These are phyloP conservation scores for Digitonthophagus gazella DNA, from an alignment of 2,888 invertebrate genomes.

Conservation along the genomic window DNA sequence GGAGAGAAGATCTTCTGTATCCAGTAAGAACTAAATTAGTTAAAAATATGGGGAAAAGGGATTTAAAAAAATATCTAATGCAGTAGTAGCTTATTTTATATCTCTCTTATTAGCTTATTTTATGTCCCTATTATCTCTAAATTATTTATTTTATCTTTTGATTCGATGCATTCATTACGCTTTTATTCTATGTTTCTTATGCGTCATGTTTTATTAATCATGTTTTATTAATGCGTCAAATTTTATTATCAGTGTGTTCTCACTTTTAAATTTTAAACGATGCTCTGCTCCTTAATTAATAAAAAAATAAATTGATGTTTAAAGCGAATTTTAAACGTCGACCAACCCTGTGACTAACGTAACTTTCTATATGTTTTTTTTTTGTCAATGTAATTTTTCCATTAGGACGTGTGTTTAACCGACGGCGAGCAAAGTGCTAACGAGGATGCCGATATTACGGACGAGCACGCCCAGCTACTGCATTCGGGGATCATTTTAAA, in stretches of 20 bases:
- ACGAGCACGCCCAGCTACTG: slow-evolving; percentile 70
- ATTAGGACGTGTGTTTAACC: slow-evolving; percentile 58
- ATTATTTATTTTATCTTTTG: not conserved
- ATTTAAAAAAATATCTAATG: not conserved
- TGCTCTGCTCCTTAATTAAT: too few species aligned
- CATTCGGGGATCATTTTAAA: slow-evolving; percentile 51
- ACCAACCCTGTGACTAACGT: slow-evolving; percentile 23
- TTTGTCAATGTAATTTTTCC: slow-evolving; percentile 28
- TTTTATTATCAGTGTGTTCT: too few species aligned
- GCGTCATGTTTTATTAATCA: too few species aligned
- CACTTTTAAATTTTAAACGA: too few species aligned
- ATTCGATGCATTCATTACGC: too few species aligned
- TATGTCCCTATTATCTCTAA: not conserved
- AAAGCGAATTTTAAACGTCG: slow-evolving; percentile 12
- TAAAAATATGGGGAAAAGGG: not conserved
- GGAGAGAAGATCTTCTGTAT: not conserved
- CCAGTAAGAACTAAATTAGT: not conserved
- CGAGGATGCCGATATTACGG: slow-evolving; percentile 67
- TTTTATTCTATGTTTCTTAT: too few species aligned
- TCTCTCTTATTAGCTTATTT: too few species aligned
- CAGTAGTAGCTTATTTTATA: not conserved
- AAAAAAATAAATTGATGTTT: slow-evolving; percentile 13
- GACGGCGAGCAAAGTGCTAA: slow-evolving; percentile 61
- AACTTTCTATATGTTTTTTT: slow-evolving; percentile 21
- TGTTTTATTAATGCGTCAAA: too few species aligned